Evolutionary conservation across 2,888 invertebrate species (phyloP).

Genomic region (Timema cristinae): DNA sequence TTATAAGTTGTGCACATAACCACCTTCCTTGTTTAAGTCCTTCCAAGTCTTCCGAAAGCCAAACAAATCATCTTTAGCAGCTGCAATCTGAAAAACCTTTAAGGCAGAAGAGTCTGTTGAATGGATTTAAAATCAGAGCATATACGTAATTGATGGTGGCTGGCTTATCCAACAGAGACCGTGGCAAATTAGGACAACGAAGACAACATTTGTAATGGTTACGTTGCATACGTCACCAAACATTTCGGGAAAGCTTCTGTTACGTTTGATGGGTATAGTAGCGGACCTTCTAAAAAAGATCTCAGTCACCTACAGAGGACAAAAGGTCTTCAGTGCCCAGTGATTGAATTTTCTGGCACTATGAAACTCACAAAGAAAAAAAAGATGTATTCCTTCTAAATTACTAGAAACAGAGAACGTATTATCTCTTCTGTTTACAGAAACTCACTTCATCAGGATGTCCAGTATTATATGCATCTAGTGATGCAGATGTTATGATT

Average conservation of each 20-base stretch:
- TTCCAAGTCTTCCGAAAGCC: not conserved
- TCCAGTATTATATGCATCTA: not conserved
- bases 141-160: conserved; percentile 5
- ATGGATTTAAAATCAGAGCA: not conserved
- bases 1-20: not conserved
- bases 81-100: not conserved
- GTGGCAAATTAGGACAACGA: not conserved
- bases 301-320: not conserved
- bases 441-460: not conserved
- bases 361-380: conserved; percentile 9
- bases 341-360: conserved; percentile 11
- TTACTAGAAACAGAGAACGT: conserved; percentile 4
- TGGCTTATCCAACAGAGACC: conserved; percentile 12
- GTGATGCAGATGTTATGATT: conserved; percentile 8
- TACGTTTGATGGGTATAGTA: conserved; percentile 1
- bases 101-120: not conserved
- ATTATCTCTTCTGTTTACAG: conserved; percentile 6
- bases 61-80: not conserved
- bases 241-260: conserved; percentile 9
- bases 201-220: no score
- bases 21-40: conserved; percentile 5
- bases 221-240: conserved; percentile 3
- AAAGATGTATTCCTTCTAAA: conserved; percentile 8
- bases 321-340: conserved; percentile 11
- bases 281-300: not conserved